Base-by-base conservation (phyloP, 2,113 vertebrate genomes). In the Leptobrachium leishanense region DNA sequence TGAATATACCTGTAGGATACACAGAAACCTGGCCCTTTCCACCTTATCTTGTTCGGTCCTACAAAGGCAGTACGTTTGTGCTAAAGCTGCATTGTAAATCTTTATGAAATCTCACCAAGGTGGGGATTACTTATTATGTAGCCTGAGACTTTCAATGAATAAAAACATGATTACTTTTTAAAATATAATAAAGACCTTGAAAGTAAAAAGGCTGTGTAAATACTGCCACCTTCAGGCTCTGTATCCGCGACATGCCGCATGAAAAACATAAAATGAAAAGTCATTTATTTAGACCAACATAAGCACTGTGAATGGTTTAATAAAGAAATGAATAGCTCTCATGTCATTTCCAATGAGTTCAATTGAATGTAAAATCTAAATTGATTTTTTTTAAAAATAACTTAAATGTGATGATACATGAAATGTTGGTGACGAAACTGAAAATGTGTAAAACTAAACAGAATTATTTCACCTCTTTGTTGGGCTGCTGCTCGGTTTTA, bases 161-260 rank as follows among this genome's bases (percentile, higher is more conserved):
- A 75, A 77, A 68, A 74, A 81, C 44, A 82, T 77, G 0, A 12
- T 55, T n/a, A 42, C 81, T 82, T 59, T 69, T 68, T 65, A 50
- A 77, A 73, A 15, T 6, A 76, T 72, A 84, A 76, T 5, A 72
- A 42, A 81, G 8, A 55, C 13, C 62, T 70, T 79, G 84, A 75
- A 76, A 83, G 74, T 68, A 11, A 78, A 31, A 40, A 13, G 0
- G 64, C n/a, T 83, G 83, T n/a, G 8, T 85, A 82, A 86, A 90
- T 79, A 85, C 59, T 85, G 90, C 90, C 90, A 89, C 86, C 92
- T 91, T 84, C 86, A 86, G 92, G 77, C 84, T 31, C 44, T 31
- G n/a, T 50, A 8, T 4, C 9, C 55, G 9, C 13, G 55, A 4
- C 9, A 59, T 1, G 3, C 13, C 3, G 1, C 9, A 12, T 12